Evolutionary conservation across 2,888 invertebrate genomes (phyloP), one percentile per base, ranked within the genome.

Genomic region (Mystacides longicornis): DNA sequence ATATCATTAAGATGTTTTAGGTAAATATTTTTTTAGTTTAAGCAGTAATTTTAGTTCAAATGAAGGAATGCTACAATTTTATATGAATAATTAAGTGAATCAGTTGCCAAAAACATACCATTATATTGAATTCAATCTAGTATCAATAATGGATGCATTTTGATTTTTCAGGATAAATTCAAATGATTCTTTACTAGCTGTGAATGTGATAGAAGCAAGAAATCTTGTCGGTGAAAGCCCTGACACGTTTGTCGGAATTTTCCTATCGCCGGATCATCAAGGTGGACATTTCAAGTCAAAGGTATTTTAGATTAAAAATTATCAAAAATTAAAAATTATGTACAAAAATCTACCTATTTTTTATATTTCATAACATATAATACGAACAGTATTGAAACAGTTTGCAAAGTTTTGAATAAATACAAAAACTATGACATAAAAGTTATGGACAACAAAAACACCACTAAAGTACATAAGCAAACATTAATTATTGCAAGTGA

Each of bases 1-100:
- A 79, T 89, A 60, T 87, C 86, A 9, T 72, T 90, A 51, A 86
- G 89, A 67, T 86, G 86, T 66, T 89, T 89, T 69, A 85, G 83
- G 85, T 54, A 51, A 7, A 19, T 4, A 11, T 5, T 19, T 43
- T 43, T 14, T 43, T 11, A 43, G 5, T 5, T 14, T 43, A n/a
- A n/a, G n/a, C n/a, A n/a, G 27, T 7, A 27, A 27, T 27, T 11
- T 27, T 7, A 27, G 27, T 7, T 5, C 27, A 27, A 27, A 27
- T 7, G 27, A 7, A 7, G 43, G 43, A 5, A 9, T 43, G 5
- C 7, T 43, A 43, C 4, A 43, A 43, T 43, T 43, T 4, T 7
- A 43, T 43, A 43, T 27, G 5, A 7, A n/a, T n/a, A n/a, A n/a
- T n/a, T n/a, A n/a, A n/a, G n/a, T n/a, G n/a, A n/a, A n/a, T n/a